A percentile compares a stretch with the other conserved stretches of the same genome.
Evolutionary conservation across 1,140 invertebrate genomes (phyloP).

Genomic region (Drosophila virilis): DNA sequence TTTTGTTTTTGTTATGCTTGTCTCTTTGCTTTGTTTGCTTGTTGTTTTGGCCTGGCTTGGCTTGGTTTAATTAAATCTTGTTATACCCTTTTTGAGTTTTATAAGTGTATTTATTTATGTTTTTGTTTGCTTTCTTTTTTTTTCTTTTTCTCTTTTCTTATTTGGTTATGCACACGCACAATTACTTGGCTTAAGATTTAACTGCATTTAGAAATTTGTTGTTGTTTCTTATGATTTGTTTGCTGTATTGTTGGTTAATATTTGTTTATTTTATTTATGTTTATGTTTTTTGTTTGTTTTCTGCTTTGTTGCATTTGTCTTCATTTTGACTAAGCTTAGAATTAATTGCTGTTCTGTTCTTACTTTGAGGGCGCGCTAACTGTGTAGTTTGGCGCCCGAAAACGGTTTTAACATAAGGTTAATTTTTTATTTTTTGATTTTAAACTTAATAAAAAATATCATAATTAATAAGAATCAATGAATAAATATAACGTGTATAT

Average conservation of each 20-base stretch:
- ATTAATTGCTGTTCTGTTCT: slow-evolving; percentile 83
- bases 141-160: slow-evolving; percentile 26
- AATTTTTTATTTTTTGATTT: slow-evolving; percentile 30
- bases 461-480: slow-evolving; percentile 82
- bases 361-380: slow-evolving; percentile 50
- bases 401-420: slow-evolving; percentile 74
- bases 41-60: slow-evolving; percentile 22
- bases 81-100: slow-evolving; percentile 24
- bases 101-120: slow-evolving; percentile 20
- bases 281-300: slow-evolving; percentile 49
- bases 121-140: slow-evolving; percentile 33
- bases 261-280: slow-evolving; percentile 32
- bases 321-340: slow-evolving; percentile 82
- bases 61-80: slow-evolving; percentile 23
- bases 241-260: slow-evolving; percentile 43
- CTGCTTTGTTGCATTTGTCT: slow-evolving; percentile 60
- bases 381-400: slow-evolving; percentile 29
- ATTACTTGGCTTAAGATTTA: slow-evolving; percentile 67
- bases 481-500: slow-evolving; percentile 79
- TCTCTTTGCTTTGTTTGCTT: slow-evolving; percentile 41
- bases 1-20: slow-evolving; percentile 41
- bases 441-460: slow-evolving; percentile 78
- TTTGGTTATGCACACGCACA: slow-evolving; percentile 69
- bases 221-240: slow-evolving; percentile 17
- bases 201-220: slow-evolving; percentile 62